These are phyloP conservation scores for Drosophila yakuba DNA, from an alignment of 1,140 invertebrate species.

Conservation along the genomic window DNA sequence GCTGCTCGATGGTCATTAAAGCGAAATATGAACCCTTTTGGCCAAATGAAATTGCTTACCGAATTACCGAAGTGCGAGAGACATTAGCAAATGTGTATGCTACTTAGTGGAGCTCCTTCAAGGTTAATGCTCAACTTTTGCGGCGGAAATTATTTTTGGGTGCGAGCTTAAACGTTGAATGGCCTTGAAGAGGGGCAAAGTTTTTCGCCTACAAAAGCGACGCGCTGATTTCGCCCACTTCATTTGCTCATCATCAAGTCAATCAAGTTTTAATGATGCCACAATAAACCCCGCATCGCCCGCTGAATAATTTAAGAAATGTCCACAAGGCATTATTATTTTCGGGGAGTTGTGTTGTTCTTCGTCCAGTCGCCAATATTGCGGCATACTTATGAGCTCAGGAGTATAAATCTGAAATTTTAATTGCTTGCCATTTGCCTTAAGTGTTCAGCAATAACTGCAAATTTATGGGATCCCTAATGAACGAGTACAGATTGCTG, in stretches of 20 bases:
- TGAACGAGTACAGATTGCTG: constrained; percentile 25
- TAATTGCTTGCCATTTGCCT: constrained; percentile 54
- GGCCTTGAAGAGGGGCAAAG: constrained; percentile 33
- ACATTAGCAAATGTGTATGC: constrained; percentile 30
- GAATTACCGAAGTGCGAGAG: constrained; percentile 27
- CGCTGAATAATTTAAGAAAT: constrained; percentile 62
- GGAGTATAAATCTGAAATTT: constrained; percentile 43
- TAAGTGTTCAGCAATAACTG: constrained; percentile 51
- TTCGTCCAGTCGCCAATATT: constrained; percentile 19
- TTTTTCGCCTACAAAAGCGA: constrained; percentile 24
- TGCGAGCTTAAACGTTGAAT: neutral
- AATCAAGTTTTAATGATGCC: constrained; percentile 79
- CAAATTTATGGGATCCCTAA: constrained; percentile 31
- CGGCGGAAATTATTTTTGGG: constrained; percentile 40
- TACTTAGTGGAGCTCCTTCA: constrained; percentile 24
- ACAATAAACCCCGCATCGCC: constrained; percentile 35
- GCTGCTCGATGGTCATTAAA: constrained; percentile 24
- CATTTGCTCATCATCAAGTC: constrained; percentile 62
- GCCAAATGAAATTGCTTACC: constrained; percentile 32
- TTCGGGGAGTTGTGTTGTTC: constrained; percentile 25
- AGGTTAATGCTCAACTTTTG: constrained; percentile 33
- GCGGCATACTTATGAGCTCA: constrained; percentile 30
- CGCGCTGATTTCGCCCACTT: constrained; percentile 26
- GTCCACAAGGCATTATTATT: constrained; percentile 55
- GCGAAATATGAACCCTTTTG: constrained; percentile 43